These are phyloP conservation scores for Mycalesis mineus DNA, from an alignment of 2,888 invertebrate genomes.

Conservation along the genomic window DNA sequence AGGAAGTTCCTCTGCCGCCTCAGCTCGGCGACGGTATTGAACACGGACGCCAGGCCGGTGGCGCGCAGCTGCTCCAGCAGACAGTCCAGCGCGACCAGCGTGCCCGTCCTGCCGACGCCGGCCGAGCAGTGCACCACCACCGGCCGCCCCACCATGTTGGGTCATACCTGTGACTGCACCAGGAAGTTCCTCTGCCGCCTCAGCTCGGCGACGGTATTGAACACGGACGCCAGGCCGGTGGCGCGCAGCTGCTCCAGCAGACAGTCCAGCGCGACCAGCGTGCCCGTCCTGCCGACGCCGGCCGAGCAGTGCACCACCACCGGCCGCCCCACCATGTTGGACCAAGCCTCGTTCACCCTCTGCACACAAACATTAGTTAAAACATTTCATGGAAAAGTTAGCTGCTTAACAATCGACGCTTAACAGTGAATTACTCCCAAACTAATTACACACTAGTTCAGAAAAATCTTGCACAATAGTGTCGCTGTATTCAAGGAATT, in stretches of 20 bases:
- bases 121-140: slow-evolving; percentile 94
- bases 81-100: slow-evolving; percentile 94
- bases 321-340: slow-evolving; percentile 88
- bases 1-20: slow-evolving; percentile 94
- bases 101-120: slow-evolving; percentile 96
- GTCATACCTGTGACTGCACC: slow-evolving; percentile 86
- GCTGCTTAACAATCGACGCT: no score
- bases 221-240: slow-evolving; percentile 91
- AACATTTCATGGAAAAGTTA: no score
- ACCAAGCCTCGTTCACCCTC: slow-evolving; percentile 91
- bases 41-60: slow-evolving; percentile 91
- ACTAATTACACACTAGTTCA: no score
- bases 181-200: slow-evolving; percentile 94
- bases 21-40: slow-evolving; percentile 93
- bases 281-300: slow-evolving; percentile 96
- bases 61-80: slow-evolving; percentile 90
- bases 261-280: slow-evolving; percentile 94
- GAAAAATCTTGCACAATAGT: no score
- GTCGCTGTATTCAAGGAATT: no score
- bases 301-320: slow-evolving; percentile 94
- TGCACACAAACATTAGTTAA: slow-evolving; percentile 40
- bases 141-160: slow-evolving; percentile 88
- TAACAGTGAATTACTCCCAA: no score
- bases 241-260: slow-evolving; percentile 90
- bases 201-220: slow-evolving; percentile 93